A percentile compares a stretch with the other conserved stretches of the same genome.
Evolutionary conservation across 2,797 vertebrate species (phyloP).

Genomic region (Tauraco hartlaubi): DNA sequence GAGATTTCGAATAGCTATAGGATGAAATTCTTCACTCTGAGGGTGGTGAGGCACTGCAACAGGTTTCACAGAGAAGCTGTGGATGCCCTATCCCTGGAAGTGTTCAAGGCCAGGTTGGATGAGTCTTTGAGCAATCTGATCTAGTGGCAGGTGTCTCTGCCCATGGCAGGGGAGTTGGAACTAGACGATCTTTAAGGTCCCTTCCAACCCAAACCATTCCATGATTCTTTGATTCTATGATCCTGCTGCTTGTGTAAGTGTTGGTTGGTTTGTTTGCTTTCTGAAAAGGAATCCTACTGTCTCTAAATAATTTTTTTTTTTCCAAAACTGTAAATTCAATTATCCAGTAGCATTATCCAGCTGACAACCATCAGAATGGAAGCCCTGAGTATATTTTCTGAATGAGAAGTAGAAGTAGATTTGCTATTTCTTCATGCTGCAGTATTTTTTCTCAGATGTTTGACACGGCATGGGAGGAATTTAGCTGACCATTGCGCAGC

Average conservation of each 20-base stretch:
- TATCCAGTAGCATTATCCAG: not conserved
- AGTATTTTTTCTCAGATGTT: not conserved
- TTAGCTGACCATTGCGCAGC: not conserved
- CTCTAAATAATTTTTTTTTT: not conserved
- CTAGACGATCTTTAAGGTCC: no score
- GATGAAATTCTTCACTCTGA: no score
- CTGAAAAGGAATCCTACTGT: not conserved
- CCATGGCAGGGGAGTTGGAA: no score
- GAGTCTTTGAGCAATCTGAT: no score
- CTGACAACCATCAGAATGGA: not conserved
- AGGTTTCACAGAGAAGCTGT: no score
- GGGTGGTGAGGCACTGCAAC: no score
- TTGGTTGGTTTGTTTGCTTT: not conserved
- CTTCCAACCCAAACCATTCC: no score
- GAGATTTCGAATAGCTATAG: no score
- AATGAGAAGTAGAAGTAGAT: slow-evolving; percentile 7
- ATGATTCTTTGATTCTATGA: not conserved
- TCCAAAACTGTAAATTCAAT: not conserved
- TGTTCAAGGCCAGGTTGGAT: no score
- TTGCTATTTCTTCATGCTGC: not conserved
- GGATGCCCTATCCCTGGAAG: no score
- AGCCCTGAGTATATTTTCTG: not conserved
- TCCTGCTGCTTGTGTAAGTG: not conserved
- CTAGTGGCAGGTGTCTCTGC: no score
- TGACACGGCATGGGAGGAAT: not conserved